Conservation (phyloP, 1,140 invertebrate genomes). For the Drosophila dunni region DNA sequence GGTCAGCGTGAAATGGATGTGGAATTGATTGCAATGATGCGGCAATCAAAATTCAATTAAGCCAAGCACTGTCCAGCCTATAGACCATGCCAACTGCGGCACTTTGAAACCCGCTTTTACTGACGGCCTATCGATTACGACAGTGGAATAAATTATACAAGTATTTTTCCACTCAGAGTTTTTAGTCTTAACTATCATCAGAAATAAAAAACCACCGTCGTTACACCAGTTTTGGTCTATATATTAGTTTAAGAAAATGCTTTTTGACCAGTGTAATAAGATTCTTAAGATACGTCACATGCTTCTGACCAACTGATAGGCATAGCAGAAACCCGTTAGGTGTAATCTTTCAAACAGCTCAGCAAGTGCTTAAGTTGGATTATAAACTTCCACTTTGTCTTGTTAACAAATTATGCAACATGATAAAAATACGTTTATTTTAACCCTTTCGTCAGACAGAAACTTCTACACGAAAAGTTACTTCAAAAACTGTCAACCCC, state of each 20-base stretch:
- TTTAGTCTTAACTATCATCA: too few species aligned
- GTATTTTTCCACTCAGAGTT: not conserved
- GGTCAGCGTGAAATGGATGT: conserved; percentile 6
- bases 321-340: conserved; percentile 10
- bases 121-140: conserved; percentile 36
- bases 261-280: too few species aligned
- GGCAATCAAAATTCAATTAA: conserved; percentile 81
- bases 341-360: conserved; percentile 25
- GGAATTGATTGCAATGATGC: conserved; percentile 60
- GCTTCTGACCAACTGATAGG: conserved; percentile 14
- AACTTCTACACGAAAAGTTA: conserved; percentile 40
- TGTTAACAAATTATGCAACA: conserved; percentile 66
- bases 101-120: not conserved
- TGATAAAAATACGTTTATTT: conserved; percentile 32
- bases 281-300: not conserved
- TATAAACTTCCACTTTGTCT: conserved; percentile 43
- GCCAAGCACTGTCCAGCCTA: conserved; percentile 24
- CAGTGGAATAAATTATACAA: too few species aligned
- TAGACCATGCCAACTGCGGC: not conserved
- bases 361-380: not conserved
- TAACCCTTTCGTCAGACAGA: conserved; percentile 30
- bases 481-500: conserved; percentile 54
- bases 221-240: too few species aligned
- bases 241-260: too few species aligned
- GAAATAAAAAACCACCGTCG: too few species aligned